Conservation (phyloP, 2,113 vertebrate species). For the Cyprinodon tularosa region DNA sequence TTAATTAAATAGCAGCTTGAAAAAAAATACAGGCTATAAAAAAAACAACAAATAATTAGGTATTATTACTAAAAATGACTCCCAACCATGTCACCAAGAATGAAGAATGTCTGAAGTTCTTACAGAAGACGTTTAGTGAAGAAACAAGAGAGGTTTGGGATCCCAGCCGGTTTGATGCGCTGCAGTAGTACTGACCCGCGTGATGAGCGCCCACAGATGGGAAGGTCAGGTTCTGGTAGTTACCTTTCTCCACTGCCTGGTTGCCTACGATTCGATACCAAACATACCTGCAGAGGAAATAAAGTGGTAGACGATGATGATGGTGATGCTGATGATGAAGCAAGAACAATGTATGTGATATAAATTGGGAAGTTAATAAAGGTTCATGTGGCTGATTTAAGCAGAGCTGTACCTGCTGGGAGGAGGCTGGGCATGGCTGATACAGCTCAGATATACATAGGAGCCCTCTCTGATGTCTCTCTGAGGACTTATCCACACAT, state of each 20-base stretch:
- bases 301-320: not conserved
- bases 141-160: slow-evolving; percentile 65
- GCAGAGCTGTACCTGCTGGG: slow-evolving; percentile 50
- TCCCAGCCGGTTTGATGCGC: slow-evolving; percentile 71
- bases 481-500: slow-evolving; percentile 65
- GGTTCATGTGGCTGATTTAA: not conserved
- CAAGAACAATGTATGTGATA: not conserved
- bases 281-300: slow-evolving; percentile 56
- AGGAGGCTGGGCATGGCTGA: slow-evolving; percentile 71
- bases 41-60: not conserved
- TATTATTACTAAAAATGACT: not conserved
- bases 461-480: slow-evolving; percentile 79
- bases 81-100: not conserved
- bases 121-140: slow-evolving; percentile 77
- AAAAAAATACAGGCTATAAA: not conserved
- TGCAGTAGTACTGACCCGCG: slow-evolving; percentile 80
- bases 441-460: slow-evolving; percentile 75
- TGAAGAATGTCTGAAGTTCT: slow-evolving; percentile 46
- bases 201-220: slow-evolving; percentile 69
- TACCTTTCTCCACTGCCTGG: slow-evolving; percentile 68
- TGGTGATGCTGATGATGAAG: not conserved
- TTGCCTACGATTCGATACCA: slow-evolving; percentile 75
- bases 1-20: not conserved
- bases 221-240: slow-evolving; percentile 73
- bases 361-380: not conserved